Percentiles rank a stretch among this genome's conserved stretches.
Conservation (phyloP, 2,113 vertebrate genomes). For the Neogale vison region DNA sequence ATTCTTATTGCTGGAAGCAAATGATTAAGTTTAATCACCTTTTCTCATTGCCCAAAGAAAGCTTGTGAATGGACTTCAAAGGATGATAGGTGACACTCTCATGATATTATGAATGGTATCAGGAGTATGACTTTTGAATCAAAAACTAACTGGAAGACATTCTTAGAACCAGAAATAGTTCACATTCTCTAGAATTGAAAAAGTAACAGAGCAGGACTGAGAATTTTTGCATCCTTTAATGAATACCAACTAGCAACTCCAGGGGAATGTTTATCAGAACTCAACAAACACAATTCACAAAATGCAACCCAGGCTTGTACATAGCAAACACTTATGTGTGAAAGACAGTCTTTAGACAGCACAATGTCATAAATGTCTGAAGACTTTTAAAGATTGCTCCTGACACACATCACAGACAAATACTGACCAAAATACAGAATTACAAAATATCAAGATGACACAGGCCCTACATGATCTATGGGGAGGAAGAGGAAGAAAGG, state of each 20-base stretch:
- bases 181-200: slow-evolving; percentile 33
- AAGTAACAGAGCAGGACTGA: slow-evolving; percentile 28
- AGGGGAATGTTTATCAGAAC: not conserved
- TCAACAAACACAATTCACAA: slow-evolving; percentile 51
- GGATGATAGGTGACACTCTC: not conserved
- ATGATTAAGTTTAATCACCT: not conserved
- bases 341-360: slow-evolving; percentile 72
- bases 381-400: slow-evolving; percentile 53
- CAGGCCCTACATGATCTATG: slow-evolving; percentile 68
- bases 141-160: slow-evolving; percentile 52
- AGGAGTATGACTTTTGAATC: slow-evolving; percentile 28
- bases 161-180: slow-evolving; percentile 48
- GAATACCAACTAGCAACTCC: not conserved
- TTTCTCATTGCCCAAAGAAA: slow-evolving; percentile 47
- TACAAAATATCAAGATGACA: slow-evolving; percentile 53
- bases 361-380: slow-evolving; percentile 58
- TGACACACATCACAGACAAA: slow-evolving; percentile 71
- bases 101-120: not conserved
- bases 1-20: slow-evolving; percentile 24
- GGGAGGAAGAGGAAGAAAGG: slow-evolving; percentile 71
- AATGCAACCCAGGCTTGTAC: slow-evolving; percentile 50
- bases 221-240: not conserved
- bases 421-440: slow-evolving; percentile 60
- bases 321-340: slow-evolving; percentile 61
- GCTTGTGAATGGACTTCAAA: slow-evolving; percentile 40